Conservation (phyloP, 2,888 invertebrate species). For the Dryobota labecula region DNA sequence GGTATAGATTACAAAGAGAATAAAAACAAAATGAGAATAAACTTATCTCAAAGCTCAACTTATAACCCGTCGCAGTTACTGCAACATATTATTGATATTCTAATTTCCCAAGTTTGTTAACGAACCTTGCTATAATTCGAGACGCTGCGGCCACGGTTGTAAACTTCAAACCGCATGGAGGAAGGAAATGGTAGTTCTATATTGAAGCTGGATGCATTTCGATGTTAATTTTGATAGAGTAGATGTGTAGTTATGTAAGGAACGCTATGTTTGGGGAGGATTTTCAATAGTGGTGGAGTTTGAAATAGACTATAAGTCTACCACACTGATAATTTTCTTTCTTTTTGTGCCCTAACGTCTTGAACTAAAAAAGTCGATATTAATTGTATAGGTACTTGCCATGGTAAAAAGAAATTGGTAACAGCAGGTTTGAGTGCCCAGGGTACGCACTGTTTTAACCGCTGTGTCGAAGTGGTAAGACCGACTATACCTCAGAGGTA, state of each 20-base stretch:
- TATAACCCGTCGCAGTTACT: conserved; percentile 9
- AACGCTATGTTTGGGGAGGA: neutral
- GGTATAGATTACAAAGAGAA: too few relatives aligned
- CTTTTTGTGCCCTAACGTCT: neutral
- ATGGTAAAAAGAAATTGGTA: neutral
- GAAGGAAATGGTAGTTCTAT: conserved; percentile 51
- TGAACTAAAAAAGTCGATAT: neutral
- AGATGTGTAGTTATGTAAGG: neutral
- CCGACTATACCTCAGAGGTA: too few relatives aligned
- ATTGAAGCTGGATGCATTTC: conserved; percentile 40
- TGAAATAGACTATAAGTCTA: neutral
- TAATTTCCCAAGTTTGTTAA: conserved; percentile 48
- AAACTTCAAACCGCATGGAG: conserved; percentile 47
- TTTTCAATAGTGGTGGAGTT: neutral
- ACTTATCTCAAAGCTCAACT: too few relatives aligned
- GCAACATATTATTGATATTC: conserved; percentile 43
- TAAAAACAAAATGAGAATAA: too few relatives aligned
- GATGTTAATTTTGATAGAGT: conserved; percentile 42
- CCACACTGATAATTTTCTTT: too few relatives aligned
- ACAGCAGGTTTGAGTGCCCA: neutral
- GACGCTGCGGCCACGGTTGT: conserved; percentile 23
- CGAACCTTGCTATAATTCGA: conserved; percentile 41
- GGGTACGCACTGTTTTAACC: too few relatives aligned
- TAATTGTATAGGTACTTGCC: too few relatives aligned
- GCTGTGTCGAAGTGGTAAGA: too few relatives aligned